Evolutionary conservation across 1,140 invertebrate species (phyloP), one percentile per base, ranked within the genome.

Genomic region (Gonatopus flavifemur): DNA sequence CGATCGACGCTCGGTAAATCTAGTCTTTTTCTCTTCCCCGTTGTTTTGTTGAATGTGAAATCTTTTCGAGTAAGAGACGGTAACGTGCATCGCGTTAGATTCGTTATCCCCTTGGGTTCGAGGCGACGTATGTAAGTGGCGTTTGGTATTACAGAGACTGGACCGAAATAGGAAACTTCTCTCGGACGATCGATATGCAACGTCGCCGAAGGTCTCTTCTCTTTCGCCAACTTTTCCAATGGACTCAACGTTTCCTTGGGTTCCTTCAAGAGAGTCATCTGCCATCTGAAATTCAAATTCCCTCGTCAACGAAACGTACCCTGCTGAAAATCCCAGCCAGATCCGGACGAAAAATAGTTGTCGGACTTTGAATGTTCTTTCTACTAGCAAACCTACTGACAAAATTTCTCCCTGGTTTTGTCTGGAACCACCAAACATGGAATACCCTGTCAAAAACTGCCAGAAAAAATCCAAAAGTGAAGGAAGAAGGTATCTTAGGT

Each of bases 221-320:
- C 39, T 32, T 8, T 64, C 60, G 9, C 39, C 31, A 8, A 13
- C 6, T 47, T n/a, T n/a, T 59, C 52, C 24, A n/a, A n/a, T n/a
- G n/a, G 28, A 19, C 12, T 63, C 49, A 25, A 18, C 28, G 24
- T 56, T 63, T n/a, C n/a, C 9, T 55, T 4, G 54, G 45, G 10
- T 71, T n/a, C 67, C 12, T 70, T 63, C 0, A 67, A 50, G 3
- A 69, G 32, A 13, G 65, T 65, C 52, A 69, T 67, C 25, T 69
- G 64, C 70, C 74, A 77, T 28, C 74, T 77, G 33, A 36, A 55
- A 49, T 41, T 38, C 12, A 6, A 15, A 35, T 19, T 43, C 12
- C 6, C 25, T 7, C 25, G 25, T n/a, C n/a, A 28, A 28, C 12
- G 12, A 28, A 28, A 28, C 12, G 6, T 7, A 28, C 25, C 25